Base-by-base conservation (phyloP, 2,113 vertebrate species). In the Muscicapa adusta region DNA sequence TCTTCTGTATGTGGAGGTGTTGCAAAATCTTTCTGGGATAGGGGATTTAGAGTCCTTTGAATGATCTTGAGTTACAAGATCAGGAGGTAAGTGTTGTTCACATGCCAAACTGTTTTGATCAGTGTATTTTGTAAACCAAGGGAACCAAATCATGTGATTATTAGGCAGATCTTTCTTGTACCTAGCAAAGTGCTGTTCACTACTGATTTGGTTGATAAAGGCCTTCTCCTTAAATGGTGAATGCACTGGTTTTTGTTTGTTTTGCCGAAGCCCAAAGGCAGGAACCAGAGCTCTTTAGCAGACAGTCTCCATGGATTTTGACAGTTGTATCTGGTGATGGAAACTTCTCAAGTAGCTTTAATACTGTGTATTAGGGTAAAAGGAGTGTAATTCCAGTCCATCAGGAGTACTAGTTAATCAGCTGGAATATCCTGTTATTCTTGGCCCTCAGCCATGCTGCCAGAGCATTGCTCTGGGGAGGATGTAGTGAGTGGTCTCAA, bases 261-360 rank as follows among this genome's bases (percentile, higher is more conserved):
- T 77, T 77, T 94, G 34, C 48, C 50, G 38, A 45, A 84, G 50
- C 48, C 84, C 87, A 71, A 88, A 92, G 92, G 74, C 74, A 96
- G 65, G 53, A 82, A 60, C 17, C 18, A 54, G 45, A 83, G 40
- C 66, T 92, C 85, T 77, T 86, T 87, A 73, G 72, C 79, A 92
- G 58, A 50, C 28, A 14, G 45, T 93, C 80, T 94, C 28, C 0
- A 3, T 88, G 66, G 89, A 81, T 76, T 94, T 91, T 82, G 65
- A 94, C 91, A 73, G 60, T 83, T 90, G 40, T 88, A 71, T 54
- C 82, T 83, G 22, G 56, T 31, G 26, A 75, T 79, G 65, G 82
- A 88, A 95, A 53, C 68, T 94, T 93, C 76, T 96, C 50, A 53
- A 68, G 65, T 83, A 94, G 40, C 68, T 96, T 93, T 70, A 70